Conservation (phyloP, 2,888 invertebrate genomes). For the Pseudolycoriella hygida region DNA sequence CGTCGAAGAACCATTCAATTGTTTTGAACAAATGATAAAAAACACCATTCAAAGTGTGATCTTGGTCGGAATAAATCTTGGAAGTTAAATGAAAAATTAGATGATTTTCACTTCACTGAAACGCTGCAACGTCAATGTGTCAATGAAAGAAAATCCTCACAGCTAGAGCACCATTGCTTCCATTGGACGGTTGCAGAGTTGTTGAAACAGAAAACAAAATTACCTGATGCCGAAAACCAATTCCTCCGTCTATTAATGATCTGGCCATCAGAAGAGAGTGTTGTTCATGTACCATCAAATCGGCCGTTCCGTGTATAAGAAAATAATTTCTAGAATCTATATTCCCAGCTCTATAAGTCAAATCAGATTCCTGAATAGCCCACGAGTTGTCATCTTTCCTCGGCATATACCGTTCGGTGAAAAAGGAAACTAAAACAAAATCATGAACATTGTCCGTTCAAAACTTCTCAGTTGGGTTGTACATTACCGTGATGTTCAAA, state of each 20-base stretch:
- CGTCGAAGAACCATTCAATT: conserved; percentile 74
- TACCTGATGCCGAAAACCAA: conserved; percentile 74
- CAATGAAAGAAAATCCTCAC: too few species aligned
- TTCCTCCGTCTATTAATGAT: conserved; percentile 62
- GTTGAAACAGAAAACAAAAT: conserved; percentile 12
- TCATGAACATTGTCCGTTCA: too few species aligned
- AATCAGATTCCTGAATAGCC: conserved; percentile 59
- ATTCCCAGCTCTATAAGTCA: conserved; percentile 61
- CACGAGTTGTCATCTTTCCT: conserved; percentile 48
- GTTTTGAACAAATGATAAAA: conserved; percentile 63
- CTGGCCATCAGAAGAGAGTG: conserved; percentile 71
- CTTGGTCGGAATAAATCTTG: conserved; percentile 78
- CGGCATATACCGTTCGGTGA: conserved; percentile 80
- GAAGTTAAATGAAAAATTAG: too few species aligned
- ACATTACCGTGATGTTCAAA: conserved; percentile 59
- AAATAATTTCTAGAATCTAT: conserved; percentile 48
- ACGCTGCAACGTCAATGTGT: too few species aligned
- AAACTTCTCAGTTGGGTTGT: background rate
- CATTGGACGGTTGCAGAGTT: too few species aligned
- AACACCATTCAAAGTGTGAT: conserved; percentile 55
- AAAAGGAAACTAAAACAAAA: conserved; percentile 52
- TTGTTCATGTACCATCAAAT: conserved; percentile 69
- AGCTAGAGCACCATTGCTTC: too few species aligned
- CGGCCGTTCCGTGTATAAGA: conserved; percentile 68
- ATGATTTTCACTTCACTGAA: too few species aligned